Base-by-base conservation (phyloP, 2,888 invertebrate genomes). In the Philaethria dido region DNA sequence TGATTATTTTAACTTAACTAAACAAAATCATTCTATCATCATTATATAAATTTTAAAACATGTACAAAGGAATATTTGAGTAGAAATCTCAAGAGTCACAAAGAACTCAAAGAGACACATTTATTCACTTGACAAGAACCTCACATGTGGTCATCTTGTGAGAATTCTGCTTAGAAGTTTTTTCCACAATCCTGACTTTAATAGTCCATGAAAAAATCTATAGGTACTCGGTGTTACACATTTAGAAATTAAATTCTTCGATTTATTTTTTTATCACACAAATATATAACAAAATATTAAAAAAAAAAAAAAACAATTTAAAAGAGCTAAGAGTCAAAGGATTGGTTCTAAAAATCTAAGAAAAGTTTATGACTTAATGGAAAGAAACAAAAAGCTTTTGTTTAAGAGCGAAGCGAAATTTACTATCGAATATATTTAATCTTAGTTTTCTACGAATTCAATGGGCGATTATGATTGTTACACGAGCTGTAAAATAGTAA, bases 71-170 rank as follows among this genome's bases (percentile, higher is more conserved):
- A 71, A 72, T 73, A 72, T 29, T 63, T 68, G 71, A 81, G 80
- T 81, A 80, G 72, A 68, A 48, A 45, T 62, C 68, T 66, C 73
- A 74, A 78, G 71, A 74, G 75, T 76, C 76, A 72, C 73, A 75
- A 75, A 77, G 72, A 57, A 42, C 42, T 42, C n/a, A 75, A 73
- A 73, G 70, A 71, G 67, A 69, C 71, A 44, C 68, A 75, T 73
- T 72, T 75, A 81, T 78, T 77, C 82, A 83, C 84, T 86, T 83
- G 82, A 79, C 77, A 78, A 75, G 75, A 78, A 66, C 74, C 70
- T 79, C 72, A 80, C 87, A 88, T 83, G 80, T 88, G 88, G 85
- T 64, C 64, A 62, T 69, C 74, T 64, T 65, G 62, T 70, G 81
- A 77, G 82, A 86, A 83, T 73, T 73, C 71, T 57, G 74, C 74